Evolutionary conservation across 2,113 vertebrate species (phyloP).

Genomic region (Gobius niger): DNA sequence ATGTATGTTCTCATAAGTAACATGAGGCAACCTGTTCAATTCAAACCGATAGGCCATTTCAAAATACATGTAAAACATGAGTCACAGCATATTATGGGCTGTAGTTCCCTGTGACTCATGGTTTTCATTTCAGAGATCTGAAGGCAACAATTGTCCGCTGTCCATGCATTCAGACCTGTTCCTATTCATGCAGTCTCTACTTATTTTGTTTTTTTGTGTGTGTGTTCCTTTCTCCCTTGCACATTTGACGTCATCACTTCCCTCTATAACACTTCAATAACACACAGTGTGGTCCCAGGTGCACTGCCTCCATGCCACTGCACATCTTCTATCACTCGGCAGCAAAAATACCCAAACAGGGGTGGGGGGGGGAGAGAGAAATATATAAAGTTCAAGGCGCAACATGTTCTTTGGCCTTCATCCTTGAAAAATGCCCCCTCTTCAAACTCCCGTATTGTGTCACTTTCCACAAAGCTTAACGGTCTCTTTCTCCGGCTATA

Average conservation of each 20-base stretch:
- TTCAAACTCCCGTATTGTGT: not conserved
- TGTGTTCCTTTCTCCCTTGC: not conserved
- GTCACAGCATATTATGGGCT: too few species aligned
- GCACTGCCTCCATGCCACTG: not conserved
- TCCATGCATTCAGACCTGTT: too few species aligned
- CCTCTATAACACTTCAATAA: not conserved
- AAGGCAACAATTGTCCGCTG: too few species aligned
- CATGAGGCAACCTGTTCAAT: too few species aligned
- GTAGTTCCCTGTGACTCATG: too few species aligned
- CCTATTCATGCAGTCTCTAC: too few species aligned
- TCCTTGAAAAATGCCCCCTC: not conserved
- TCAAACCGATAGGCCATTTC: too few species aligned
- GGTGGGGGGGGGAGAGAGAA: not conserved
- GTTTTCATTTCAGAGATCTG: too few species aligned
- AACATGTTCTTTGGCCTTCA: slow-evolving; percentile 4
- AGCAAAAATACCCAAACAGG: not conserved
- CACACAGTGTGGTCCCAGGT: not conserved
- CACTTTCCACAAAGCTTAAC: not conserved
- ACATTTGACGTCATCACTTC: not conserved
- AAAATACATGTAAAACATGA: too few species aligned
- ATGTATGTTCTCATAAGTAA: too few species aligned
- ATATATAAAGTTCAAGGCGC: not conserved
- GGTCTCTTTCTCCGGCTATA: too few species aligned
- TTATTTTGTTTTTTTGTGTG: not conserved
- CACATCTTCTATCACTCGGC: not conserved